Base-by-base conservation (phyloP, 2,797 vertebrate species). In the Catamblyrhynchus diadema region DNA sequence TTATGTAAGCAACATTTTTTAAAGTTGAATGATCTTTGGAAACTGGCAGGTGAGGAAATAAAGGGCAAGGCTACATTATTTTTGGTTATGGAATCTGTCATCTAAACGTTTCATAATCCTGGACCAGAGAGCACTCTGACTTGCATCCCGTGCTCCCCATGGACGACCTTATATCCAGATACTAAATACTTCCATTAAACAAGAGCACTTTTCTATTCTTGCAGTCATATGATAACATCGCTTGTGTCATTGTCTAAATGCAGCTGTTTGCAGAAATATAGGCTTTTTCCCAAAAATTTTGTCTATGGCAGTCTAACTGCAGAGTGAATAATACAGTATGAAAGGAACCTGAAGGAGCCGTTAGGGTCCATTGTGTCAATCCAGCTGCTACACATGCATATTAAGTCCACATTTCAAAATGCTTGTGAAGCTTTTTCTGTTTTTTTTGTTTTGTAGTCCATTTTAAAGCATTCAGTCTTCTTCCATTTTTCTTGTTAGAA, bases 301-400 rank as follows among this genome's bases (percentile, higher is more conserved):
- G 16, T 92, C 86, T 95, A 85, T 95, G 57, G 67, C 95, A 54
- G 81, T 92, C 67, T 80, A 44, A 80, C 82, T 85, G 59, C 71
- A 79, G 79, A 93, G 74, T 81, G 78, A 95, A 96, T 94, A 87
- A 96, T 80, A 89, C 57, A 82, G 88, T 66, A 88, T 96, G 84
- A 97, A 98, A 98, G 81, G 86, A 98, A 97, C 97, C 97, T 97
- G 97, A 96, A 97, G 96, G 93, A 95, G 95, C 96, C 72, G 96
- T 98, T 97, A 97, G 91, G 95, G 91, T 97, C 96, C 95, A 97
- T 98, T 98, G 96, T 97, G 96, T 96, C 96, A 94, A 75, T 97
- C 97, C 97, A 98, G 97, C 97, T 98, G 97, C 95, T 95, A 66
- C 75, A 90, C 96, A 97, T 83, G 91, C 95, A 95, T 89, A 95